A percentile compares a stretch with the other conserved stretches of the same genome.
These are phyloP conservation scores for Hippopotamus amphibius DNA, from an alignment of 2,113 vertebrate species.

Conservation along the genomic window DNA sequence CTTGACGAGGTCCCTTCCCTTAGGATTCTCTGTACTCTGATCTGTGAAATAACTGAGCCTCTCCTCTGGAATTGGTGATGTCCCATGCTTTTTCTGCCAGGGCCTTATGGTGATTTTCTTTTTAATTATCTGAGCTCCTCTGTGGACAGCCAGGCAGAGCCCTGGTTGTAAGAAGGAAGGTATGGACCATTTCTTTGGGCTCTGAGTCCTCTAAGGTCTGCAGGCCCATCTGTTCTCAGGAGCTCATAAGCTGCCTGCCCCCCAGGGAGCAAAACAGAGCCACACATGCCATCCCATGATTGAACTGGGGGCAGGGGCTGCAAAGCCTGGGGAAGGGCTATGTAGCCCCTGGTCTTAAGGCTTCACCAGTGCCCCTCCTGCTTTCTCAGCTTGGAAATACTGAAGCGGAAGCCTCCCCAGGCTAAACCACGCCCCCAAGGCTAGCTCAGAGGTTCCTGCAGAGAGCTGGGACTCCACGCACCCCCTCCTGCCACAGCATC, in stretches of 20 bases:
- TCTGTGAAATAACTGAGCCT: not conserved
- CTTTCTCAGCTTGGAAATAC: not conserved
- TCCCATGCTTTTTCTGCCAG: accelerated
- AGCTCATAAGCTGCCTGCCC: not conserved
- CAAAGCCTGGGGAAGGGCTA: no score
- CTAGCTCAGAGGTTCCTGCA: not conserved
- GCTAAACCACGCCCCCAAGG: not conserved
- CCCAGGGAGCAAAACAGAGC: no score
- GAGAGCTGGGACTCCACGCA: accelerated
- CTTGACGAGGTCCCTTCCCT: not conserved
- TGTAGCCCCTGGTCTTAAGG: accelerated
- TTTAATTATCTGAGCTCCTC: not conserved
- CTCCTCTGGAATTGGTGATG: not conserved
- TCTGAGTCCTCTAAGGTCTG: not conserved
- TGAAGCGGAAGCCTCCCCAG: not conserved
- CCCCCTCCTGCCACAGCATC: not conserved
- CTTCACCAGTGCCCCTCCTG: accelerated
- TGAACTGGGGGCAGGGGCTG: accelerated
- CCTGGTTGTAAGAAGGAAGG: no score
- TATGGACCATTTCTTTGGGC: not conserved
- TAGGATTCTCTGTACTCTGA: not conserved
- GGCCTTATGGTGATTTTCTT: not conserved
- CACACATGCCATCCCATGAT: accelerated
- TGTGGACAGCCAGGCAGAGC: not conserved
- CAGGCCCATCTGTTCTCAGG: not conserved